Conservation (phyloP, 2,888 invertebrate species). For the Philereme transversata region DNA sequence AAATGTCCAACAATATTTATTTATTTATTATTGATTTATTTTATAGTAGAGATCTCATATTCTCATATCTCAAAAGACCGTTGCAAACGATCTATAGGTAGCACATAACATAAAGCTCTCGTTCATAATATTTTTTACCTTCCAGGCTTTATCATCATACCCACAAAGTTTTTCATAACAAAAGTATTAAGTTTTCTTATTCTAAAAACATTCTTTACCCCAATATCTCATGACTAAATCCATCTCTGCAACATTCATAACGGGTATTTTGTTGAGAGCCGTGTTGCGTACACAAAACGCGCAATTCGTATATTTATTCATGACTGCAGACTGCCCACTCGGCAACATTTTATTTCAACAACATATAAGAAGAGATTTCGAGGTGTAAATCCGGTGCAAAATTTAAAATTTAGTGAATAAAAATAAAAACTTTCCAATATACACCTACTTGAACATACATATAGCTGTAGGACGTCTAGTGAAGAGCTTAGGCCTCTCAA, state of each 20-base stretch:
- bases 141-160: no score
- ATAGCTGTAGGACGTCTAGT: no score
- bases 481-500: no score
- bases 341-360: constrained; percentile 20
- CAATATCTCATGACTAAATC: background rate
- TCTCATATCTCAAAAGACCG: no score
- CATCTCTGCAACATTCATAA: constrained; percentile 51
- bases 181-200: no score
- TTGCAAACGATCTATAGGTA: no score
- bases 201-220: background rate
- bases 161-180: no score
- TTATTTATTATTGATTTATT: no score
- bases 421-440: background rate
- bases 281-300: constrained; percentile 53
- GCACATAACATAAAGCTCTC: no score
- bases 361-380: constrained; percentile 13
- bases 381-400: constrained; percentile 3
- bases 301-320: constrained; percentile 59
- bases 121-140: no score
- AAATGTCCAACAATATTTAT: no score
- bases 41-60: no score
- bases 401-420: background rate
- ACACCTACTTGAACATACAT: background rate
- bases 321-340: constrained; percentile 35
- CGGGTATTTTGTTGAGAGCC: constrained; percentile 51